phyloP scores from a whole-genome alignment of 1,140 invertebrate genomes.

The Drosophila persimilis region DNA sequence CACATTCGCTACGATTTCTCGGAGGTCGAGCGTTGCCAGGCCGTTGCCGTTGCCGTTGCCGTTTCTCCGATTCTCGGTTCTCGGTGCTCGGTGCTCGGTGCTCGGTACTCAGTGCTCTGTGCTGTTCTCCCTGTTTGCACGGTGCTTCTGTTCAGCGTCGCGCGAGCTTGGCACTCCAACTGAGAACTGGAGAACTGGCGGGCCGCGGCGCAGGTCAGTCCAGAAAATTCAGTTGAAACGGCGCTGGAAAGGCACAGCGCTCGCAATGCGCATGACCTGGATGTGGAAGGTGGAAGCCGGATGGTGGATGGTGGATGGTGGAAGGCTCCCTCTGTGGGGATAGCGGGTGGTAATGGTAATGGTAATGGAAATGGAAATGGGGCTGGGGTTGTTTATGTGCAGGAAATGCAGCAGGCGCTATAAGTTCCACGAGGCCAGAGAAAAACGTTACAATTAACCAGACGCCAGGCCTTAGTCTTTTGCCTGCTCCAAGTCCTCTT shows the following conservation, averaged over 20 bases:
- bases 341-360: not conserved
- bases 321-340: no score
- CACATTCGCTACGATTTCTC: slow-evolving; percentile 49
- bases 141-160: slow-evolving; percentile 33
- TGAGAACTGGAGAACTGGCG: slow-evolving; percentile 54
- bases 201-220: slow-evolving; percentile 28
- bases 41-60: slow-evolving; percentile 46
- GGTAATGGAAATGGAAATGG: not conserved
- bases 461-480: slow-evolving; percentile 56
- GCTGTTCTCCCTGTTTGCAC: not conserved
- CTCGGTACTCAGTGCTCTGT: not conserved
- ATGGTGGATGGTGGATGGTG: not conserved
- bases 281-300: slow-evolving; percentile 30
- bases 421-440: slow-evolving; percentile 65
- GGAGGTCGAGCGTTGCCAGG: slow-evolving; percentile 62
- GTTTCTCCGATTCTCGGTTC: slow-evolving; percentile 40
- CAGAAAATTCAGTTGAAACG: slow-evolving; percentile 34
- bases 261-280: slow-evolving; percentile 19
- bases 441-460: slow-evolving; percentile 70
- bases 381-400: slow-evolving; percentile 67
- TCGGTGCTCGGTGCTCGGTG: not conserved
- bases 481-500: slow-evolving; percentile 31
- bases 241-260: slow-evolving; percentile 13
- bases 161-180: slow-evolving; percentile 74
- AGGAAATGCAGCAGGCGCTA: slow-evolving; percentile 66